phyloP scores from a whole-genome alignment of 2,888 invertebrate genomes.

The Cyclophora albipunctata region DNA sequence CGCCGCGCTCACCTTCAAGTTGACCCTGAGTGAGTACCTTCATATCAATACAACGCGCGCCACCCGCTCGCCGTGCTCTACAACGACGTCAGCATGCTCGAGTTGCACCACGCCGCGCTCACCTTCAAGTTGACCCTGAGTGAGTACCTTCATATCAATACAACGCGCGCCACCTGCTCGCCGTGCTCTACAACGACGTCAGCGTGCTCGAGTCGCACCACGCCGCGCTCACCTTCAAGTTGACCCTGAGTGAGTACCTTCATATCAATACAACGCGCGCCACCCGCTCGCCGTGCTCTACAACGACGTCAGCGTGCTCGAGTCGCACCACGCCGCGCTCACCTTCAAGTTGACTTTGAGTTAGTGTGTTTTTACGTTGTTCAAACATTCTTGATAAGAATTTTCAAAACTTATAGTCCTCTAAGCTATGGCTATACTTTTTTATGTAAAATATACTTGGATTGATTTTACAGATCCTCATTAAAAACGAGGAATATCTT shows the following conservation, averaged over 20 bases:
- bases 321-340: slow-evolving; percentile 96
- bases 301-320: slow-evolving; percentile 95
- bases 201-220: slow-evolving; percentile 97
- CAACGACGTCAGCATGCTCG: slow-evolving; percentile 95
- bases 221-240: slow-evolving; percentile 94
- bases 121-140: slow-evolving; percentile 94
- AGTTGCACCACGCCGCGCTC: slow-evolving; percentile 96
- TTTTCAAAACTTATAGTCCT: too few species aligned
- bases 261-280: slow-evolving; percentile 83
- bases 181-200: slow-evolving; percentile 96
- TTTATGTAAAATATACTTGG: too few species aligned
- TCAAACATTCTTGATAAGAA: background rate
- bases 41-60: slow-evolving; percentile 83
- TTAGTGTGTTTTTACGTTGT: slow-evolving; percentile 36
- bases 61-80: slow-evolving; percentile 94
- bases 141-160: slow-evolving; percentile 65
- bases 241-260: slow-evolving; percentile 81
- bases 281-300: slow-evolving; percentile 94
- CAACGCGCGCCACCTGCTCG: slow-evolving; percentile 92
- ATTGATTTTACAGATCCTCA: too few species aligned
- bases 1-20: slow-evolving; percentile 94
- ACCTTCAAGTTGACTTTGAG: slow-evolving; percentile 95
- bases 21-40: slow-evolving; percentile 81
- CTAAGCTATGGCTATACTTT: too few species aligned
- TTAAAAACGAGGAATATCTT: too few species aligned